Base-by-base conservation (phyloP, 2,888 invertebrate species). In the Torymus tubicola region DNA sequence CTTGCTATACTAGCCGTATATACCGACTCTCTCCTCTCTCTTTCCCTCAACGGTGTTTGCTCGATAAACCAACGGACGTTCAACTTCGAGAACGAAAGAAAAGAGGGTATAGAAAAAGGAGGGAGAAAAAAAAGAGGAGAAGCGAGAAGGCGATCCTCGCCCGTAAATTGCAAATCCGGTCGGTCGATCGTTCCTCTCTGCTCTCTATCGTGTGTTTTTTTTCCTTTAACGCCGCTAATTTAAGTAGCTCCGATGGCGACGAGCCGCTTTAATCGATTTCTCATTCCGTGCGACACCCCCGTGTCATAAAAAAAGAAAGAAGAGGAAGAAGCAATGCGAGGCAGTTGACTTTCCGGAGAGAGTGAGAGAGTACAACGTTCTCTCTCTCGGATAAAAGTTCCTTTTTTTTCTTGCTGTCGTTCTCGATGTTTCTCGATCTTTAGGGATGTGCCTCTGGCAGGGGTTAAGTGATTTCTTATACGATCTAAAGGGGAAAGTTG, bases 31-130 rank as follows among this genome's bases (percentile, higher is more conserved):
- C 21, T 21, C 21, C 21, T 21, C 21, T 21, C 2, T 21, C 21
- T 21, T 2, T 21, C 21, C 60, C 14, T 11, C 42, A 42, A 8
- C 42, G 42, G 50, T 84, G 84, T 86, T 87, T 85, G 81, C 84
- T 81, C 78, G 80, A 78, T 83, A 85, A 86, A 85, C 83, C 80
- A 69, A 81, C 80, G 67, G 53, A 57, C 61, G 72, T 78, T 78
- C 69, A 79, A 81, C 68, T 69, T 72, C 16, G 14, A 50, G 55
- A 67, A 68, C 52, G 50, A 14, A 52, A 16, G 13, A 55, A 14
- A 21, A 21, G 18, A 55, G 65, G 58, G n/a, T 12, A 18, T 21
- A 21, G 21, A 52, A 16, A 21, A 14, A 55, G 65, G n/a, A 8
- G 50, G 24, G 55, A 14, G 12, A 13, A 42, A 42, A 60, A 52